Evolutionary conservation across 2,888 invertebrate genomes (phyloP).

Genomic region (Chirona hameri): DNA sequence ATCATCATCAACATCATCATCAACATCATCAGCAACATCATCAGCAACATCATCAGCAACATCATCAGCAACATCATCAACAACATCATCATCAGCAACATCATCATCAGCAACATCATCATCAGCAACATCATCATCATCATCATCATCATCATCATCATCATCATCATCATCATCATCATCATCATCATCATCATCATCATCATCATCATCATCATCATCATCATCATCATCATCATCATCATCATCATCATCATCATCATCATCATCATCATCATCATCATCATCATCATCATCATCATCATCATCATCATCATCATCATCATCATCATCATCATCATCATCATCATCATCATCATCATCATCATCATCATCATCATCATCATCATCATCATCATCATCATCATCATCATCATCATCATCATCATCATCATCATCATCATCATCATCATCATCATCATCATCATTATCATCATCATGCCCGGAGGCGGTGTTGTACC

Average conservation of each 20-base stretch:
- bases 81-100: no score
- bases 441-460: no score
- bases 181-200: constrained; percentile 22
- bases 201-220: constrained; percentile 22
- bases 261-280: constrained; percentile 22
- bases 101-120: no score
- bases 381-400: constrained; percentile 22
- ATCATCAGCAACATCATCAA: no score
- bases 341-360: constrained; percentile 22
- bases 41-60: no score
- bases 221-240: constrained; percentile 22
- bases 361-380: constrained; percentile 22
- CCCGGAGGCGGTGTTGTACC: no score
- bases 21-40: no score
- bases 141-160: not conserved
- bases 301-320: constrained; percentile 22
- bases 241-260: constrained; percentile 3
- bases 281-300: constrained; percentile 22
- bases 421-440: no score
- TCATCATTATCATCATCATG: no score
- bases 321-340: constrained; percentile 22
- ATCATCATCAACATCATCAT: no score
- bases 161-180: constrained; percentile 12
- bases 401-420: constrained; percentile 3
- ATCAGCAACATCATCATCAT: no score